Evolutionary conservation across 1,140 invertebrate genomes (phyloP), one percentile per base, ranked within the genome.

Genomic region (Frieseomelitta varia): DNA sequence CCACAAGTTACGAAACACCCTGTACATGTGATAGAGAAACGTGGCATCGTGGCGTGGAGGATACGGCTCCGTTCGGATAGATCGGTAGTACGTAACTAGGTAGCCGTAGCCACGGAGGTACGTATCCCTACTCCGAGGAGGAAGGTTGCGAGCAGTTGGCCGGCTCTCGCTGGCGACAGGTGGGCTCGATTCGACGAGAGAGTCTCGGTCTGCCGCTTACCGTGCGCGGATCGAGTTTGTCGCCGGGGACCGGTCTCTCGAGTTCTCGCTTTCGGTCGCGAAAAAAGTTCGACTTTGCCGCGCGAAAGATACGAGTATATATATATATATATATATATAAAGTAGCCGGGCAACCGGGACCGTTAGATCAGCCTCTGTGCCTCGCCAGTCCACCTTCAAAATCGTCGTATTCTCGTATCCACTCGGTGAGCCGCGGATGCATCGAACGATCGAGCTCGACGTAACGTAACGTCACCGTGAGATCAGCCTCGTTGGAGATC

Each of bases 161-260:
- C 85, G 86, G 87, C 77, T 86, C 87, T 88, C 84, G 79, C 55
- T 84, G 30, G 58, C 72, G 92, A 87, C 92, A 93, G 91, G 92
- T 93, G 92, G 87, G 92, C 89, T 89, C 88, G 88, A 90, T 17
- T 86, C 61, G 86, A 30, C n/a, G 30, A 83, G 87, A 84, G 87
- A 93, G 93, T 93, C 93, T 93, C 93, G 93, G 91, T 93, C 92
- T 88, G 87, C 88, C 93, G 93, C 91, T 92, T 93, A 92, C 91
- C 89, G 89, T 86, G 89, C 85, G 90, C 92, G 84, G 90, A 90
- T 92, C 87, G 92, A 92, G 92, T 93, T 94, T 92, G 93, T 93
- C 93, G 93, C 90, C 92, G 93, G n/a, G n/a, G 73, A 84, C 86
- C 87, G 83, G 80, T 86, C 76, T 56, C 65, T 72, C 75, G 74